Evolutionary conservation across 2,113 vertebrate species (phyloP).

Genomic region (Choloepus hoffmanni): DNA sequence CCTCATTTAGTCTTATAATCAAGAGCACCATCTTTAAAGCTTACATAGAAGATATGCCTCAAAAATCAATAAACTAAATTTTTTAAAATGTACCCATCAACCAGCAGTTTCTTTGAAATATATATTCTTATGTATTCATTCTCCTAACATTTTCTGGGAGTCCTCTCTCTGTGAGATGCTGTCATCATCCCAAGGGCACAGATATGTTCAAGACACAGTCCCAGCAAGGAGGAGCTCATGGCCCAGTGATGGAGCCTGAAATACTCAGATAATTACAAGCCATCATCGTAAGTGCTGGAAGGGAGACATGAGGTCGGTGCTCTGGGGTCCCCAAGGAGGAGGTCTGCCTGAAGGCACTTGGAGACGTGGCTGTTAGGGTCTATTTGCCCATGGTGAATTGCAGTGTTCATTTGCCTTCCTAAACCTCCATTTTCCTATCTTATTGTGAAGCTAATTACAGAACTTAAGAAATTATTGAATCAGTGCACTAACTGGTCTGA

Average conservation of each 20-base stretch:
- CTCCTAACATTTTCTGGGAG: not conserved
- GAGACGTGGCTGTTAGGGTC: not conserved
- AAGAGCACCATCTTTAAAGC: not conserved
- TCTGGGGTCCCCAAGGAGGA: not conserved
- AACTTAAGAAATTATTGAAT: not conserved
- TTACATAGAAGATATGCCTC: not conserved
- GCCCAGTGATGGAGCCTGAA: not conserved
- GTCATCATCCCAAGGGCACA: no score
- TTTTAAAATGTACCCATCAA: not conserved
- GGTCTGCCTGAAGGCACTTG: not conserved
- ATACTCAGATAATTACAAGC: not conserved
- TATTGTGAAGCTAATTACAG: slow-evolving; percentile 20
- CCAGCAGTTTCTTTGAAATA: not conserved
- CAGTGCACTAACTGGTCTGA: not conserved
- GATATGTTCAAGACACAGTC: not conserved
- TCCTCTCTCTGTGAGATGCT: no score
- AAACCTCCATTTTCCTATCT: not conserved
- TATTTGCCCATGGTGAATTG: not conserved
- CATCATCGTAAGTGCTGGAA: fast-evolving
- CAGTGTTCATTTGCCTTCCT: not conserved
- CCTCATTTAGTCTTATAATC: not conserved
- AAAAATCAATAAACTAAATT: not conserved
- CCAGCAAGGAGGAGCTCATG: not conserved
- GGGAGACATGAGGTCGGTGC: not conserved
- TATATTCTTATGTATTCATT: not conserved